Percentiles rank a stretch among this genome's conserved stretches.
phyloP scores from a whole-genome alignment of 2,797 vertebrate species.

The Onychomys torridus region DNA sequence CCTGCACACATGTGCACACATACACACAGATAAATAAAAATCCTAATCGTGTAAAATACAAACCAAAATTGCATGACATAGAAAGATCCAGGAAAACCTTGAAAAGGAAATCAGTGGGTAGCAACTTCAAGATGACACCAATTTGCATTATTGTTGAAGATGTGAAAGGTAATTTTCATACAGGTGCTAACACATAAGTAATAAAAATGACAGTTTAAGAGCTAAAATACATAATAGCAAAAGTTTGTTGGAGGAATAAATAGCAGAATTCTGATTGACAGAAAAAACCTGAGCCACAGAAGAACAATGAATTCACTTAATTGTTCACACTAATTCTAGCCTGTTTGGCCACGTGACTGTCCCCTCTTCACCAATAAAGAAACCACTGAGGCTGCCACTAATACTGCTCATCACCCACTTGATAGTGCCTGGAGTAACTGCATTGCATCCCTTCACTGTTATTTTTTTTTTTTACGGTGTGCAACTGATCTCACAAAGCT shows the following conservation, averaged over 20 bases:
- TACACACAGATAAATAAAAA: neutral
- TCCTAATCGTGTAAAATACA: neutral
- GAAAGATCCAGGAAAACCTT: neutral
- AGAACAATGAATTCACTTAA: neutral
- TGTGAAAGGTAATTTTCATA: neutral
- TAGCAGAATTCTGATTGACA: neutral
- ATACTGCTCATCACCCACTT: neutral
- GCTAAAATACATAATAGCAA: neutral
- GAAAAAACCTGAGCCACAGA: neutral
- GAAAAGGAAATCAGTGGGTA: neutral
- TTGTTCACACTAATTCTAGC: neutral
- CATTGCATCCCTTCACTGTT: neutral
- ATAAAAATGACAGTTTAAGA: neutral
- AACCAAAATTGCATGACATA: neutral
- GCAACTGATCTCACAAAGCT: neutral
- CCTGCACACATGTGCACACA: neutral
- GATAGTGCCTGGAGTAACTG: no score
- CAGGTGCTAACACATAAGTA: neutral
- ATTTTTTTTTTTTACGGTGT: neutral
- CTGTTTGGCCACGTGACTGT: neutral
- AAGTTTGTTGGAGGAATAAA: neutral
- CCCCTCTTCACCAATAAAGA: neutral
- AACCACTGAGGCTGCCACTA: rapidly evolving
- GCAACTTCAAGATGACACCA: neutral
- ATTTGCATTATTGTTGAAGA: neutral